Conservation (phyloP, 2,888 invertebrate species). For the Ernsta delagoae region DNA sequence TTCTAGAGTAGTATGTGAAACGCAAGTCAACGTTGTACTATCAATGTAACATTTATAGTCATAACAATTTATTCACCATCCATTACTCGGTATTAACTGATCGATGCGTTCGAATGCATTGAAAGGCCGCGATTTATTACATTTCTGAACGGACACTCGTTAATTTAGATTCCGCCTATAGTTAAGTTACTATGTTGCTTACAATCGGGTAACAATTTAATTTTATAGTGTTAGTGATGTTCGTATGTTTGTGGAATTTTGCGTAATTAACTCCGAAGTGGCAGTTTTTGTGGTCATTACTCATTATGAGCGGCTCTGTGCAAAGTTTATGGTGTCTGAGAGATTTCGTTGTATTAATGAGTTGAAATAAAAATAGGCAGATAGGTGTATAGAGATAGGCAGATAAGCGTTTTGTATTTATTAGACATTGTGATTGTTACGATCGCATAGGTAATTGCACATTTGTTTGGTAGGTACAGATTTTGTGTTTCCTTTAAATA, state of each 20-base stretch:
- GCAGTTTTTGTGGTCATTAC: slow-evolving; percentile 75
- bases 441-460: background rate
- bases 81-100: slow-evolving; percentile 37
- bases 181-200: slow-evolving; percentile 56
- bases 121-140: slow-evolving; percentile 21
- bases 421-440: slow-evolving; percentile 1
- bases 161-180: slow-evolving; percentile 33
- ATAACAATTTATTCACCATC: slow-evolving; percentile 27
- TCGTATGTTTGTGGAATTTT: slow-evolving; percentile 74
- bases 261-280: slow-evolving; percentile 75
- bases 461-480: background rate
- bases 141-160: slow-evolving; percentile 35
- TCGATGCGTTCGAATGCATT: slow-evolving; percentile 6
- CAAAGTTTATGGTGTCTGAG: slow-evolving; percentile 56
- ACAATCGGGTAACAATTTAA: slow-evolving; percentile 54
- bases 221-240: slow-evolving; percentile 49
- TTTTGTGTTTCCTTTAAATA: too few relatives aligned
- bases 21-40: background rate
- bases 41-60: slow-evolving; percentile 10
- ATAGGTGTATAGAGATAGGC: background rate
- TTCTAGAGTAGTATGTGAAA: slow-evolving; percentile 42
- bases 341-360: slow-evolving; percentile 58
- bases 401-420: slow-evolving; percentile 1
- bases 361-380: slow-evolving; percentile 48
- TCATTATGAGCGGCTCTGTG: slow-evolving; percentile 50